These are phyloP conservation scores for Lottia gigantea DNA, from an alignment of 2,888 invertebrate species.

Conservation along the genomic window DNA sequence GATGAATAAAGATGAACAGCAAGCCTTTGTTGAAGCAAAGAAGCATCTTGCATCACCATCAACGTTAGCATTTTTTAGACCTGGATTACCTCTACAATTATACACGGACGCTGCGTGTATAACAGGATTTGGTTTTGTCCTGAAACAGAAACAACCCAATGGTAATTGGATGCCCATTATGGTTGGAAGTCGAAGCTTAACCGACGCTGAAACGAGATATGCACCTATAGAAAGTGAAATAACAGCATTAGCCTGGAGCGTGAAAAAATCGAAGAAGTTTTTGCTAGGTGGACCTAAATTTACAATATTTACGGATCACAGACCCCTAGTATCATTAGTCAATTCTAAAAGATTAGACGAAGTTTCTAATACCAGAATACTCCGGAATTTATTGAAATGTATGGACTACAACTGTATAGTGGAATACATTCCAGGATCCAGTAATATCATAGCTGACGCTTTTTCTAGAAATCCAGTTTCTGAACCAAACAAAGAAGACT, in stretches of 20 bases:
- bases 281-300: neutral
- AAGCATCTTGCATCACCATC: neutral
- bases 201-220: neutral
- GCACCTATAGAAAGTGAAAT: too few relatives aligned
- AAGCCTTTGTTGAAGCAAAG: neutral
- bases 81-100: neutral
- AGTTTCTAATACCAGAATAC: neutral
- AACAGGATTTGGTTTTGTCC: neutral
- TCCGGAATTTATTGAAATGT: conserved; percentile 3
- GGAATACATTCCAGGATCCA: neutral
- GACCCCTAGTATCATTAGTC: neutral
- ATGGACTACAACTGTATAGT: neutral
- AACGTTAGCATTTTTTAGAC: conserved; percentile 3
- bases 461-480: neutral
- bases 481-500: neutral
- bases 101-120: neutral
- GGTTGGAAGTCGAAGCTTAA: neutral
- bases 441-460: neutral
- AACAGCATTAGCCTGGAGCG: neutral
- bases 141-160: neutral
- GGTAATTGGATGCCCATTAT: neutral
- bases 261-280: neutral
- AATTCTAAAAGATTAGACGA: neutral
- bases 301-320: neutral
- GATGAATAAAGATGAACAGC: neutral